Conservation (phyloP, 64 coral and sea anemone genomes). For the Dendrophyllia cribrosa region DNA sequence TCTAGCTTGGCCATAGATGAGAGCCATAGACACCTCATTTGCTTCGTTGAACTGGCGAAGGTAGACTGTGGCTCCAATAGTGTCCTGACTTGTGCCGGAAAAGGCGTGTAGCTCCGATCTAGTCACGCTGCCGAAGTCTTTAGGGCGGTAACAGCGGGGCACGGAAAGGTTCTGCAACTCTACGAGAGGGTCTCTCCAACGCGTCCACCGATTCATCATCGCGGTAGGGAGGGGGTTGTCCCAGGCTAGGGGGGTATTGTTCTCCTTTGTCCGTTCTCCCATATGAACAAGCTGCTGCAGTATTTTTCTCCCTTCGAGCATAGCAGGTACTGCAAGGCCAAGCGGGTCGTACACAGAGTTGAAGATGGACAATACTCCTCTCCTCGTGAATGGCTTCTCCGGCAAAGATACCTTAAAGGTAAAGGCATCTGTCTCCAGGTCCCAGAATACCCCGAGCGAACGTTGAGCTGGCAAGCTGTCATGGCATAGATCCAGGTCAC, state of each 20-base stretch:
- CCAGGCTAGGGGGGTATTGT: slow-evolving; percentile 37
- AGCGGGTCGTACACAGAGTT: slow-evolving; percentile 55
- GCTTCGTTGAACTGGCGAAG: neutral
- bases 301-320: slow-evolving; percentile 20
- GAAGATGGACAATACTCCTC: slow-evolving; percentile 30
- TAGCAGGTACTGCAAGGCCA: slow-evolving; percentile 35
- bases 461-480: slow-evolving; percentile 49
- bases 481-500: neutral
- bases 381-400: slow-evolving; percentile 56
- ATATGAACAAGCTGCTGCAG: slow-evolving; percentile 40
- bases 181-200: slow-evolving; percentile 42
- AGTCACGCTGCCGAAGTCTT: neutral
- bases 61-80: slow-evolving; percentile 33
- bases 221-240: slow-evolving; percentile 51
- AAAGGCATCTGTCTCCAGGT: slow-evolving; percentile 35
- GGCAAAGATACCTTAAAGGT: slow-evolving; percentile 46
- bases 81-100: slow-evolving; percentile 32
- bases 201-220: slow-evolving; percentile 10
- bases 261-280: slow-evolving; percentile 23
- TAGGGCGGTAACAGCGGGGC: slow-evolving; percentile 44
- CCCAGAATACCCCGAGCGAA: slow-evolving; percentile 30
- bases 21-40: neutral
- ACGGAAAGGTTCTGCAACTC: slow-evolving; percentile 40
- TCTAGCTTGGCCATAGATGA: slow-evolving; percentile 10
- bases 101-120: slow-evolving; percentile 16